Conservation (phyloP, 2,888 invertebrate genomes). For the Hydrotaea diabolus region DNA sequence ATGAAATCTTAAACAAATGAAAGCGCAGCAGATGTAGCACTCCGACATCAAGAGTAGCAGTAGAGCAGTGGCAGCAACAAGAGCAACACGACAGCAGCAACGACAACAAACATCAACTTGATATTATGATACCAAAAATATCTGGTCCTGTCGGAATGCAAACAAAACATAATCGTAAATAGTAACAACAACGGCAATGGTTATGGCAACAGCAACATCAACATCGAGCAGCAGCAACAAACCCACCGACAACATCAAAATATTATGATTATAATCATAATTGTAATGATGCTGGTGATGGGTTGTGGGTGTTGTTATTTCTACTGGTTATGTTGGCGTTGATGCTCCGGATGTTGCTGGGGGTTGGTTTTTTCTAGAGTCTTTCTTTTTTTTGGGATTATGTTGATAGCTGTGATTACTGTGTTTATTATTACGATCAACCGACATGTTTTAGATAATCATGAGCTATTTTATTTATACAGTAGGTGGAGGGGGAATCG, state of each 20-base stretch:
- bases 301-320: not conserved
- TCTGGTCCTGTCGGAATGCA: not conserved
- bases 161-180: constrained; percentile 8
- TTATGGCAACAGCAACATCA: not conserved
- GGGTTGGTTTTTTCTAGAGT: not conserved
- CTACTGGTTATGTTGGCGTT: too few species aligned
- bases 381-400: not conserved
- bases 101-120: not conserved
- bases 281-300: not conserved
- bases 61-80: not conserved
- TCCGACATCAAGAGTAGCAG: not conserved
- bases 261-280: not conserved
- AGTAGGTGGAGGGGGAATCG: not conserved
- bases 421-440: not conserved
- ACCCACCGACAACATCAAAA: not conserved
- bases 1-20: not conserved
- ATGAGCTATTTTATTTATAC: not conserved
- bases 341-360: not conserved
- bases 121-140: constrained; percentile 7
- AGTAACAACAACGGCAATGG: not conserved
- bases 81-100: not conserved
- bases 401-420: not conserved
- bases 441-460: not conserved
- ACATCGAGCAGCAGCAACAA: not conserved
- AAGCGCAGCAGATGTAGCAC: not conserved